Base-by-base conservation (phyloP, 2,797 vertebrate genomes). In the Spinus pinus region DNA sequence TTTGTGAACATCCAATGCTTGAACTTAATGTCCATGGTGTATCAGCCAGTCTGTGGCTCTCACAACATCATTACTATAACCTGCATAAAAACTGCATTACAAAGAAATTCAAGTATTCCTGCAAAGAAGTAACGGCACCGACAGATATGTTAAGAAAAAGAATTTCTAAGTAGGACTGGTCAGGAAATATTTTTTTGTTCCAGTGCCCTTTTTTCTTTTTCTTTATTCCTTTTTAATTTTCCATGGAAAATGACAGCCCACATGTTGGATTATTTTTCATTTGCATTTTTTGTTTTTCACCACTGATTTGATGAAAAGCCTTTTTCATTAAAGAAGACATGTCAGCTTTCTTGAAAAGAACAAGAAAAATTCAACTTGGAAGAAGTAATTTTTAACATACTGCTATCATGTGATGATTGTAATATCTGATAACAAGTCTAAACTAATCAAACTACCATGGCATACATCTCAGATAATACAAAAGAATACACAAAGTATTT, bases 291-390 rank as follows among this genome's bases (percentile, higher is more conserved):
- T 80, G 31, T 85, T 94, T 95, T 91, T 93, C 85, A 86, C 54
- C 66, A 69, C 54, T 14, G 22, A 57, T 91, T 75, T 95, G 92
- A 97, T 93, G 77, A 94, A 96, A 95, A 92, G 89, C 54, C 11
- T 86, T 96, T 91, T 94, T 94, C 89, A 96, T 93, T 93, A 75
- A 91, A 91, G 88, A 87, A 35, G 89, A 91, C 94, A 88, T 22
- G 57, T 69, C 70, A 81, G 58, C 23, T 90, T 65, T 47, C 75
- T 79, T 72, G 15, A 15, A 79, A 75, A 91, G 78, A 90, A 64
- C n/a, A 33, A 7, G 10, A 13, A 88, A 58, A 80, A 91, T 86
- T 72, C 61, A 72, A 25, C 75, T 79, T 66, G 49, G 53, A 92
- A 91, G 49, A 58, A 57, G 44, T 31, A 37, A 65, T 82, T 95